Evolutionary conservation across 2,113 vertebrate genomes (phyloP), one percentile per base, ranked within the genome.

Genomic region (Entomyzon cyanotis): DNA sequence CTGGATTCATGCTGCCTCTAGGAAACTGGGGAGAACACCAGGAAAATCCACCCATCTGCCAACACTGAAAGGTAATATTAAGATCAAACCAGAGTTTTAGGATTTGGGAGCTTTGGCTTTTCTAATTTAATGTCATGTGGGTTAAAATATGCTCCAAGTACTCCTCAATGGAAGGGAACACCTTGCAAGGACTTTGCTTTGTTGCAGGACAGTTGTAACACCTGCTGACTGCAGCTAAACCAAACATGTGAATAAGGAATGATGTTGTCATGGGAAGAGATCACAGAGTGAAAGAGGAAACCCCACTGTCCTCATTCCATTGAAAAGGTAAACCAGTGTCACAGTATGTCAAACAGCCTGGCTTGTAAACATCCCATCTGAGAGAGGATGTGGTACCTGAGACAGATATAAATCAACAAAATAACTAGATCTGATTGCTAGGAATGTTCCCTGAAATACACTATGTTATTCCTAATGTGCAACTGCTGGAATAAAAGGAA

Each of bases 251-350:
- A 82, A 1, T 53, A 31, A 42, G 42, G 80, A 86, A 59, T 39
- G 2, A 17, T 79, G 39, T 7, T 87, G 37, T 15, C 23, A 22
- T 23, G 60, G 42, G 76, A 71, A 55, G 47, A 23, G 25, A 75
- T 84, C 28, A 5, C 17, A 41, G 50, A 62, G 41, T 2, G 39
- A n/a, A 93, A 60, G 53, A 73, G 49, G 59, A 83, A 85, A 25
- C 21, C 8, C 1, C 0, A 0, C 62, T 62, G 10, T 37, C 37
- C 21, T 84, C 21, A 28, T 50, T 41, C 39, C 30, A 63, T 42
- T 65, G n/a, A 6, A 62, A 74, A 88, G 55, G 79, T 35, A 77
- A 90, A 60, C 8, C 4, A 12, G 2, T 20, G 46, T 62, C 28
- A 19, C 56, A 30, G 55, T 73, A 59, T 3, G 21, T 60, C 69